These are phyloP conservation scores for Thaleichthys pacificus DNA, from an alignment of 2,797 vertebrate species.

Conservation along the genomic window DNA sequence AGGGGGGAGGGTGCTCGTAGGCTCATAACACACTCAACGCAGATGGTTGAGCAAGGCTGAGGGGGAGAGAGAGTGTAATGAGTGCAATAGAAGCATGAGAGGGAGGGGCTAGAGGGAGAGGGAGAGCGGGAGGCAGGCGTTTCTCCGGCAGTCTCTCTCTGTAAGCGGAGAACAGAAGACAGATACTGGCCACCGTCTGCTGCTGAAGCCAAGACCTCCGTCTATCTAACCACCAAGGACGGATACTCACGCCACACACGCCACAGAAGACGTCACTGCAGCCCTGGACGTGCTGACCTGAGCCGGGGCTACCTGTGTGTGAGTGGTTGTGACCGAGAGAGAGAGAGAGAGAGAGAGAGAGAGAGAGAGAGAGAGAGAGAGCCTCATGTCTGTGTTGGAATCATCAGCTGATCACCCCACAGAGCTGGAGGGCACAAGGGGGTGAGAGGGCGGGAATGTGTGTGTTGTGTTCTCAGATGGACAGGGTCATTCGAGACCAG, in stretches of 20 bases:
- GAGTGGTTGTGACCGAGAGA: no score
- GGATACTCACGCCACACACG: no score
- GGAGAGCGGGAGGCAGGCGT: conserved; percentile 33
- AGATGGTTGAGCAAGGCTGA: conserved; percentile 69
- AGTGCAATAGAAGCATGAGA: conserved; percentile 6
- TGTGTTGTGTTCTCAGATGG: conserved; percentile 60
- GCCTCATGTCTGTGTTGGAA: background rate
- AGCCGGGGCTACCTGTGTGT: no score
- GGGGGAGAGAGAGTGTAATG: conserved; percentile 43
- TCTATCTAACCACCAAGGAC: no score
- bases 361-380: conserved; percentile 36
- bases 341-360: conserved; percentile 15
- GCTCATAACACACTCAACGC: conserved; percentile 70
- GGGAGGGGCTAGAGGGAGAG: conserved; percentile 17
- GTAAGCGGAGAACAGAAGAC: background rate
- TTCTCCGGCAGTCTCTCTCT: conserved; percentile 38
- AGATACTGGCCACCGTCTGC: no score
- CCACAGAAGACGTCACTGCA: no score
- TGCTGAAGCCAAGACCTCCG: no score
- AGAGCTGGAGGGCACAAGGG: conserved; percentile 37
- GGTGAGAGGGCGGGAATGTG: conserved; percentile 37
- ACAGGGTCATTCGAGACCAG: conserved; percentile 59
- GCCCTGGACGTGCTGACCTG: no score
- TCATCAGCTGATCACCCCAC: conserved; percentile 12
- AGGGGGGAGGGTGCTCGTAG: conserved; percentile 68